Percentiles rank a stretch among this genome's conserved stretches.
phyloP scores from a whole-genome alignment of 2,888 invertebrate species.

The Tetragonisca angustula region DNA sequence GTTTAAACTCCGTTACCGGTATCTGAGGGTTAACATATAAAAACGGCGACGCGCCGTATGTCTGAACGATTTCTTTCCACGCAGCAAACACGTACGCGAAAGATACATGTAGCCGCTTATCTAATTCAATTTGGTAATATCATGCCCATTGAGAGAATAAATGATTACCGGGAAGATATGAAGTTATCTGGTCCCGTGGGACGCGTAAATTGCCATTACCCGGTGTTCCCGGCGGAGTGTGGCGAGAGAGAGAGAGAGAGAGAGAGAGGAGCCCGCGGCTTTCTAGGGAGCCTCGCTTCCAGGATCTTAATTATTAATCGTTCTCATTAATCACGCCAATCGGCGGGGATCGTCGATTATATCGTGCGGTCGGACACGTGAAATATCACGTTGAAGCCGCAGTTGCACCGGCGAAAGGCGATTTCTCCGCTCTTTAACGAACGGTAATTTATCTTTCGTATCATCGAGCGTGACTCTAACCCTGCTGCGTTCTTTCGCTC shows the following conservation, averaged over 20 bases:
- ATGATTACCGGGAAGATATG: conserved; percentile 83
- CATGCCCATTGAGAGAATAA: conserved; percentile 82
- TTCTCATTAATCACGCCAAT: conserved; percentile 70
- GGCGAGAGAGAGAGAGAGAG: conserved; percentile 63
- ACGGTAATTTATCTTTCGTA: conserved; percentile 19
- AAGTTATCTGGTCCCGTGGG: conserved; percentile 83
- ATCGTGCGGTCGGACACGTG: conserved; percentile 41
- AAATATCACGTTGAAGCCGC: conserved; percentile 41
- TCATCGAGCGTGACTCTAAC: background rate
- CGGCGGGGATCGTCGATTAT: conserved; percentile 56
- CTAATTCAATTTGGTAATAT: conserved; percentile 84
- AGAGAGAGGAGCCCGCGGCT: conserved; percentile 69
- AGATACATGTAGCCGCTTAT: conserved; percentile 79
- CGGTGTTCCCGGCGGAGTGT: conserved; percentile 54
- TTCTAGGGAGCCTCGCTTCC: conserved; percentile 63
- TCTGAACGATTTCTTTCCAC: conserved; percentile 43
- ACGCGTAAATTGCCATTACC: conserved; percentile 83
- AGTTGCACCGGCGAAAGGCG: conserved; percentile 9
- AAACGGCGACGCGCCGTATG: background rate
- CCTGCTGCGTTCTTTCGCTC: too few relatives aligned
- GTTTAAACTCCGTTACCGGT: too few relatives aligned
- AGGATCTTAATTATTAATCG: conserved; percentile 81
- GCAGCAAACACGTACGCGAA: conserved; percentile 65
- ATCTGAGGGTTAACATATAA: too few relatives aligned
- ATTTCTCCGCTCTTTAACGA: conserved; percentile 2